phyloP scores from a whole-genome alignment of 2,113 vertebrate species.

The Hemiprocne comata region DNA sequence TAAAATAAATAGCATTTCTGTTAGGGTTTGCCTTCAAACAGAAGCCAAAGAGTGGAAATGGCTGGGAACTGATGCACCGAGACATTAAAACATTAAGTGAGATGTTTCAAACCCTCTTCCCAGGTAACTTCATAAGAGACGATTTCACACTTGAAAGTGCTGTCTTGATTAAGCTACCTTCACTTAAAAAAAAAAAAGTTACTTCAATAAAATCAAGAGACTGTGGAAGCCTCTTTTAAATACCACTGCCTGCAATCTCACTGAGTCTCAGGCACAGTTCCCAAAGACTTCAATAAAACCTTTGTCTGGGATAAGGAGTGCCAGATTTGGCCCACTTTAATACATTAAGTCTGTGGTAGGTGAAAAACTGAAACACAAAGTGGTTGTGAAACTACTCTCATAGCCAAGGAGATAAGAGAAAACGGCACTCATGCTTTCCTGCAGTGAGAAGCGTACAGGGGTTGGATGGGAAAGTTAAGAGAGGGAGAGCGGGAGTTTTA shows the following conservation, averaged over 20 bases:
- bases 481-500: neutral
- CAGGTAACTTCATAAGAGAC: neutral
- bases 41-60: neutral
- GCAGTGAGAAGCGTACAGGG: neutral
- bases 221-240: slow-evolving; percentile 51
- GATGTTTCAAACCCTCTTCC: neutral
- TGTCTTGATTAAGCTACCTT: neutral
- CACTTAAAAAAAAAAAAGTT: neutral
- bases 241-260: slow-evolving; percentile 40
- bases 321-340: slow-evolving; percentile 63
- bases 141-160: neutral
- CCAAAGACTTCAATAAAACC: slow-evolving; percentile 60
- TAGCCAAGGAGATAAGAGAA: slow-evolving; percentile 49
- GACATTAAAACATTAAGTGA: neutral
- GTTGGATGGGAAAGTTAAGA: neutral
- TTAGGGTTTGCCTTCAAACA: neutral
- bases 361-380: slow-evolving; percentile 25
- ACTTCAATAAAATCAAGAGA: slow-evolving; percentile 39
- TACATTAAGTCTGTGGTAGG: slow-evolving; percentile 67
- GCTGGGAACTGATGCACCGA: neutral
- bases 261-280: slow-evolving; percentile 25
- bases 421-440: neutral
- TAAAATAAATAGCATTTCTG: neutral
- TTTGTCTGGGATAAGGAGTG: slow-evolving; percentile 64
- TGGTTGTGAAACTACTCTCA: slow-evolving; percentile 28